A percentile compares a stretch with the other conserved stretches of the same genome.
Evolutionary conservation across 1,140 invertebrate species (phyloP).

Genomic region (Lepidostoma basale): DNA sequence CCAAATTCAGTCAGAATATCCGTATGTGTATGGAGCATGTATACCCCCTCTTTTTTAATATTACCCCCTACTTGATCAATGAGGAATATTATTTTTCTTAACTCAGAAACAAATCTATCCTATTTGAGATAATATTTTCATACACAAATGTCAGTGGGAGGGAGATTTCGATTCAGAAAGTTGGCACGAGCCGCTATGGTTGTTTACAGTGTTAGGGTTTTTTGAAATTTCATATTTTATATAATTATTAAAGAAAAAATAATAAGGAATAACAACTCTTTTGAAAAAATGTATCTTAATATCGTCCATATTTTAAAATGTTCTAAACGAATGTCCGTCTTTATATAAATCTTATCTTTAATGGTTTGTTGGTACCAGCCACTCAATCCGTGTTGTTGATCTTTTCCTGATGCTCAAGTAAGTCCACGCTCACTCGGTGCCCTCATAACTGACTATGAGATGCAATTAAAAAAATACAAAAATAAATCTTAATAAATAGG

Average conservation of each 20-base stretch:
- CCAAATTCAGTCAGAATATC: constrained; percentile 15
- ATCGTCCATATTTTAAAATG: constrained; percentile 44
- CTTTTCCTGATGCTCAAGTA: constrained; percentile 19
- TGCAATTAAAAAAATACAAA: too few species aligned
- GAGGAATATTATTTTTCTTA: constrained; percentile 7
- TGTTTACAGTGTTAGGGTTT: constrained; percentile 38
- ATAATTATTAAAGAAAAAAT: too few species aligned
- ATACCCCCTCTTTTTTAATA: constrained; percentile 8
- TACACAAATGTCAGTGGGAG: too few species aligned
- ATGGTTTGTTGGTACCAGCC: constrained; percentile 5
- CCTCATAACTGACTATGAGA: too few species aligned
- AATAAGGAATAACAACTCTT: constrained; percentile 3
- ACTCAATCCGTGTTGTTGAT: constrained; percentile 1
- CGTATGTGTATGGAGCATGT: neutral
- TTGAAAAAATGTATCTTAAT: constrained; percentile 28
- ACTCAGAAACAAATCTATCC: neutral
- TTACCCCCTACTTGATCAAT: neutral
- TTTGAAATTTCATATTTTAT: constrained; percentile 41
- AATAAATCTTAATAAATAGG: too few species aligned
- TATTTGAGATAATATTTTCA: neutral
- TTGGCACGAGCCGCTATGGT: constrained; percentile 32
- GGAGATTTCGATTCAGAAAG: too few species aligned
- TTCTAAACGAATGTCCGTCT: constrained; percentile 47
- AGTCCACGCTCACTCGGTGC: neutral
- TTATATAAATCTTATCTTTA: constrained; percentile 21